A percentile compares a stretch with the other conserved stretches of the same genome.
These are phyloP conservation scores for Psix sp. DNA, from an alignment of 1,140 invertebrate genomes.

Conservation along the genomic window DNA sequence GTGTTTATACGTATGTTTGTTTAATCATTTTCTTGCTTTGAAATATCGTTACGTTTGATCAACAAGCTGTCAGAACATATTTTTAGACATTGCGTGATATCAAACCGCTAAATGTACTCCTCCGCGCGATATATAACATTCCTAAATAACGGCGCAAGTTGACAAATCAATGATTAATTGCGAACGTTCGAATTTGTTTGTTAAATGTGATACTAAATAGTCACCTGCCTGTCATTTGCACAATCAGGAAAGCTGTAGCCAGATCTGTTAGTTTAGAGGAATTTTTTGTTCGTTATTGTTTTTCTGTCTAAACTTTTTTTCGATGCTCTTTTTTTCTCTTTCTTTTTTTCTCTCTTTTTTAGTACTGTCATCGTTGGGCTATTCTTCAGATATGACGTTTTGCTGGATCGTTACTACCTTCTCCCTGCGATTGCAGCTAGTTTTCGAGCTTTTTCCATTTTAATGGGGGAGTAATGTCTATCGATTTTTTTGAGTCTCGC, in stretches of 20 bases:
- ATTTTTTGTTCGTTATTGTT: conserved; percentile 4
- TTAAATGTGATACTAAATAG: conserved; percentile 54
- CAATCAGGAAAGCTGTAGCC: conserved; percentile 47
- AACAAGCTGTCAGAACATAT: conserved; percentile 4
- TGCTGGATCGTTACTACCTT: conserved; percentile 34
- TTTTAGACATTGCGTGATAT: conserved; percentile 24
- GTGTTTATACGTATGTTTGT: background rate
- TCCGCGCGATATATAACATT: conserved; percentile 26
- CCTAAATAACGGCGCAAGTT: conserved; percentile 25
- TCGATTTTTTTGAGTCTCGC: conserved; percentile 11
- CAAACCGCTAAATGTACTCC: conserved; percentile 43
- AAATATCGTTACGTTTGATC: background rate
- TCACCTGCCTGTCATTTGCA: conserved; percentile 57
- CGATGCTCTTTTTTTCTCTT: conserved; percentile 27
- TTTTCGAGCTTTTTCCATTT: conserved; percentile 37
- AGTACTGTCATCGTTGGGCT: conserved; percentile 21
- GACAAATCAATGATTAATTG: conserved; percentile 41
- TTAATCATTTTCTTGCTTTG: no score
- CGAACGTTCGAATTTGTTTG: conserved; percentile 52
- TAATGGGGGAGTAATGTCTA: conserved; percentile 24
- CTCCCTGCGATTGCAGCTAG: conserved; percentile 35
- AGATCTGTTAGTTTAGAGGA: conserved; percentile 52
- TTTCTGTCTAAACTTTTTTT: conserved; percentile 30
- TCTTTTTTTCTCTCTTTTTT: conserved; percentile 6
- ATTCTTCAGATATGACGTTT: conserved; percentile 46